A percentile compares a stretch with the other conserved stretches of the same genome.
Evolutionary conservation across 2,888 invertebrate genomes (phyloP).

Genomic region (Noctua janthina): DNA sequence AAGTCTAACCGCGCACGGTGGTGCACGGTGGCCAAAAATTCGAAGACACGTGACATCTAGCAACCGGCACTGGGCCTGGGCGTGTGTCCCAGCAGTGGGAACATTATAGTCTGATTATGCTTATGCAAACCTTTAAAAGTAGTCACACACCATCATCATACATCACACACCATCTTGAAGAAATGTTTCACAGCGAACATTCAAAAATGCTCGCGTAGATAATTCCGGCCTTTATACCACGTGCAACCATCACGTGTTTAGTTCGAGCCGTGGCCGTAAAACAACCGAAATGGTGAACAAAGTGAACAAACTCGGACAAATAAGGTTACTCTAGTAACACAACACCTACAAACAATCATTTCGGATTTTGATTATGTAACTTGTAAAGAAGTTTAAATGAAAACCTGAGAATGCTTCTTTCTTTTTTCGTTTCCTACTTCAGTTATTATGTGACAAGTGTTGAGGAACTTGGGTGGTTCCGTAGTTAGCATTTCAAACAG

Average conservation of each 20-base stretch:
- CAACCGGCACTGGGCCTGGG: no score
- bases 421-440: not conserved
- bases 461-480: not conserved
- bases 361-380: constrained; percentile 34
- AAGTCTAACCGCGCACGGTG: no score
- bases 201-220: constrained; percentile 44
- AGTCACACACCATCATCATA: not conserved
- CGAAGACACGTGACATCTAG: no score
- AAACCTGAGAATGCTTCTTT: constrained; percentile 3
- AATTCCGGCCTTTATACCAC: constrained; percentile 56
- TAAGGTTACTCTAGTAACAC: constrained; percentile 38
- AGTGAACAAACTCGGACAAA: constrained; percentile 48
- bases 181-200: constrained; percentile 13
- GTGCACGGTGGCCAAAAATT: no score
- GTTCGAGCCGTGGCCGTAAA: constrained; percentile 63
- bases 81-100: no score
- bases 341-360: constrained; percentile 51
- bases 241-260: constrained; percentile 68
- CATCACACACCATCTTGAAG: not conserved
- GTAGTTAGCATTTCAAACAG: not conserved
- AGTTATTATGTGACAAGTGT: not conserved
- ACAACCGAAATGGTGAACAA: constrained; percentile 57
- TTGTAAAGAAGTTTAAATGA: constrained; percentile 25
- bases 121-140: not conserved
- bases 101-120: no score